phyloP scores from a whole-genome alignment of 2,113 vertebrate species.

The Peromyscus polionotus region DNA sequence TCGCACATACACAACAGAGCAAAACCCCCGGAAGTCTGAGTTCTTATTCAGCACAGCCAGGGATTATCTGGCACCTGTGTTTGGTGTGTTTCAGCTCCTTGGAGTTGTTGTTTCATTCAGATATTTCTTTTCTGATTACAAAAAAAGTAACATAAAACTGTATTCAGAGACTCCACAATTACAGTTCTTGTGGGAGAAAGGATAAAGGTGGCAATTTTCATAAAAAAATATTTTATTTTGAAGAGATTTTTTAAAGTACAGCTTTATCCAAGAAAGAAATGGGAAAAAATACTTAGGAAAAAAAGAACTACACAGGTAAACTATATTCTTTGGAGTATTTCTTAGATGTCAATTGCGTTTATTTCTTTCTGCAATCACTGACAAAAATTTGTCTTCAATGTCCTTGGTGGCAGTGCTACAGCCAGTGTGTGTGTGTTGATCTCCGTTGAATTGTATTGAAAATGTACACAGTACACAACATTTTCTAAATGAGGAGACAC shows the following conservation, averaged over 20 bases:
- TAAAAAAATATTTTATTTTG: not conserved
- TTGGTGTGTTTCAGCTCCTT: not conserved
- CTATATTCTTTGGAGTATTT: slow-evolving; percentile 25
- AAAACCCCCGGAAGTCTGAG: not conserved
- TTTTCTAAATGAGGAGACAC: slow-evolving; percentile 54
- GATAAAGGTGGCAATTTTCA: not conserved
- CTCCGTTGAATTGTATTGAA: slow-evolving; percentile 65
- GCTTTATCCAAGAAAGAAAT: slow-evolving; percentile 29
- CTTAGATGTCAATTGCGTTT: slow-evolving; percentile 20
- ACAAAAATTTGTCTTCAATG: slow-evolving; percentile 60
- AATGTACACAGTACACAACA: not conserved
- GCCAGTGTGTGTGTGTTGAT: not conserved
- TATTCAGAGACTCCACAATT: not conserved
- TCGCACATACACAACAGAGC: accelerated
- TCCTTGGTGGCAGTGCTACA: slow-evolving; percentile 10
- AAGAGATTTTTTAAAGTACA: not conserved
- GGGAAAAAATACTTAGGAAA: not conserved
- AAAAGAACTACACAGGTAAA: not conserved
- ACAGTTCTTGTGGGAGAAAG: not conserved
- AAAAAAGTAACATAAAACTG: not conserved
- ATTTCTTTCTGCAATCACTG: slow-evolving; percentile 42
- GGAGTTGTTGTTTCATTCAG: not conserved
- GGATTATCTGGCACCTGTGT: not conserved
- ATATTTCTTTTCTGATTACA: slow-evolving; percentile 18
- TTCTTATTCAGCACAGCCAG: not conserved